Percentiles rank a stretch among this genome's conserved stretches.
Conservation (phyloP, 2,888 invertebrate species). For the Callosobruchus maculatus region DNA sequence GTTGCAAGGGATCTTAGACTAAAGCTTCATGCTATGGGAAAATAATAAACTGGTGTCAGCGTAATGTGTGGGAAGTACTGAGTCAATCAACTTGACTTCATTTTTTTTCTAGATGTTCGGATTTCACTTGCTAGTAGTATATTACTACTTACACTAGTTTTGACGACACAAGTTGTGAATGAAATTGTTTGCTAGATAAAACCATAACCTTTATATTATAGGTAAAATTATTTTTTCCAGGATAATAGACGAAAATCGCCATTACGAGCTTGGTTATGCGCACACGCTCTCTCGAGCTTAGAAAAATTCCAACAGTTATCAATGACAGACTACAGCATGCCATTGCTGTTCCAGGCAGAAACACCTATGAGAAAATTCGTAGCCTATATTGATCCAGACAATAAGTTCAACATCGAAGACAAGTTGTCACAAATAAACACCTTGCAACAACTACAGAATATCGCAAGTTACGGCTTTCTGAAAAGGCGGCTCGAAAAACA, state of each 20-base stretch:
- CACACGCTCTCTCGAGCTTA: constrained; percentile 78
- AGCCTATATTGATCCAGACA: constrained; percentile 91
- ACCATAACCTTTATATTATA: too few species aligned
- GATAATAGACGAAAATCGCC: constrained; percentile 81
- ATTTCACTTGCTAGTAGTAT: too few species aligned
- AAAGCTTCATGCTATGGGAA: too few species aligned
- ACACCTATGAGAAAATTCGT: constrained; percentile 84
- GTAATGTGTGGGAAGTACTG: too few species aligned
- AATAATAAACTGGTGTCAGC: too few species aligned
- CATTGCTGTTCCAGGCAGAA: constrained; percentile 82
- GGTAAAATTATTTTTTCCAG: constrained; percentile 42
- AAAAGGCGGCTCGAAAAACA: constrained; percentile 76
- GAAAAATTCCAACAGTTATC: constrained; percentile 76
- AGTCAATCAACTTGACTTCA: too few species aligned
- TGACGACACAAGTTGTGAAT: too few species aligned
- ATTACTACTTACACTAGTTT: too few species aligned
- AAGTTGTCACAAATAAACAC: constrained; percentile 94
- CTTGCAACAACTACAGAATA: constrained; percentile 86
- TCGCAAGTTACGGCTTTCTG: constrained; percentile 88
- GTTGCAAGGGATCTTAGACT: too few species aligned
- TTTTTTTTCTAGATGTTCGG: too few species aligned
- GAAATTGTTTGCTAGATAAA: too few species aligned
- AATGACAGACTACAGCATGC: constrained; percentile 60
- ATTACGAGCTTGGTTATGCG: constrained; percentile 85
- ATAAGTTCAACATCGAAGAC: constrained; percentile 83